phyloP scores from a whole-genome alignment of 2,797 vertebrate genomes.

The Amblyopsis hoosieri region DNA sequence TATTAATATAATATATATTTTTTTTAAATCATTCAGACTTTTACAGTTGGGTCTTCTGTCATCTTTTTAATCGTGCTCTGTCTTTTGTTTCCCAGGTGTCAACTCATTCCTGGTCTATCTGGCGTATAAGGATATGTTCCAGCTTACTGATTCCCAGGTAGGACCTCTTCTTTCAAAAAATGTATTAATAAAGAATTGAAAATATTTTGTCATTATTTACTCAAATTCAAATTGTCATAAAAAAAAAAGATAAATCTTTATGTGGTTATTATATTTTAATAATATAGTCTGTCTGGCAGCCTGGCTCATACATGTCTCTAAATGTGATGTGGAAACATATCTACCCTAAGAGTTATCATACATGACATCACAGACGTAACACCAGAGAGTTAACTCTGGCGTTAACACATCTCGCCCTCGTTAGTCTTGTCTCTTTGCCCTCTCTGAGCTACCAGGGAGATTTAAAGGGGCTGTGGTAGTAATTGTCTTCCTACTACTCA shows the following conservation, averaged over 20 bases:
- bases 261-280: too few relatives aligned
- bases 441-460: not conserved
- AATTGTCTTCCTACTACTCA: conserved; percentile 20
- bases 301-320: not conserved
- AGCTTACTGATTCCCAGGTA: conserved; percentile 96
- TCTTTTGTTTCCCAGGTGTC: conserved; percentile 80
- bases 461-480: not conserved
- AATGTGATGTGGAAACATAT: not conserved
- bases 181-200: too few relatives aligned
- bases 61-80: not conserved
- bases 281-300: too few relatives aligned
- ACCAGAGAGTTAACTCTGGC: too few relatives aligned
- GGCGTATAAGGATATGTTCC: conserved; percentile 96
- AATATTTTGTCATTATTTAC: not conserved
- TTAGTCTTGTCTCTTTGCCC: conserved; percentile 26
- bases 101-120: conserved; percentile 98
- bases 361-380: conserved; percentile 14
- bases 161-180: too few relatives aligned
- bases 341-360: not conserved
- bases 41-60: too few relatives aligned
- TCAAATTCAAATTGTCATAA: too few relatives aligned
- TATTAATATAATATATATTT: too few relatives aligned
- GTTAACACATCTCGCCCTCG: too few relatives aligned
- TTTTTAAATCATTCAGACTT: too few relatives aligned
- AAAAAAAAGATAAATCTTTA: too few relatives aligned